A percentile compares a stretch with the other conserved stretches of the same genome.
These are phyloP conservation scores for Chamaetylas fuelleborni DNA, from an alignment of 2,113 vertebrate species.

Conservation along the genomic window DNA sequence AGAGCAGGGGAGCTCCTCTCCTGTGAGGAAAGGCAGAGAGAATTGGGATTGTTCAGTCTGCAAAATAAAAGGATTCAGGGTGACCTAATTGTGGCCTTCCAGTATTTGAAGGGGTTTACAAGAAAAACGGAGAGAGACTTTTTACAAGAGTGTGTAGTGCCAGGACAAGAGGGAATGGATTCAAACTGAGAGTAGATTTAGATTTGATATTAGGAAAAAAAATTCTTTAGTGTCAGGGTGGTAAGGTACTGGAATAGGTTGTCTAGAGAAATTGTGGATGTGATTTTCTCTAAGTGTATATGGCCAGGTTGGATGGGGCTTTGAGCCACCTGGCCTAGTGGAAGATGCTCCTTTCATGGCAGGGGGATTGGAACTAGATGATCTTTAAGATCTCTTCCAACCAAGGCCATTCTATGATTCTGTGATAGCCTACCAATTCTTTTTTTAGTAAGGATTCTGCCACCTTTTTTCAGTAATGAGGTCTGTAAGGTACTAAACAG, in stretches of 20 bases:
- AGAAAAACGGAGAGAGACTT: background rate
- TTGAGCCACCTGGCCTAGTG: background rate
- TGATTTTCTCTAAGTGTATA: background rate
- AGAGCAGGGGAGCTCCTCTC: background rate
- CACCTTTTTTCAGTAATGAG: background rate
- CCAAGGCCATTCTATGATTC: background rate
- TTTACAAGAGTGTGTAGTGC: background rate
- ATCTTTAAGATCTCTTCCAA: background rate
- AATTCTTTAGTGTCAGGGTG: background rate
- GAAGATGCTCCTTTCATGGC: background rate
- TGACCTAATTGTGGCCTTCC: background rate
- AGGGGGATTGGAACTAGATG: background rate
- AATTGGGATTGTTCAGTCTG: background rate
- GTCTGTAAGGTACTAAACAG: background rate
- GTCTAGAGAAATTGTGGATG: background rate
- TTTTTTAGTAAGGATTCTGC: background rate
- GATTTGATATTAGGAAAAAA: background rate
- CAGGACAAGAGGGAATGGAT: background rate
- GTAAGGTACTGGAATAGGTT: background rate
- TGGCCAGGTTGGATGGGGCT: background rate
- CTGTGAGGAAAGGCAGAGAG: background rate
- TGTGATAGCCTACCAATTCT: no score
- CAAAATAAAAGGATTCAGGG: background rate
- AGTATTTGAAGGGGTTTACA: background rate
- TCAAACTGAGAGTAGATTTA: background rate